These are phyloP conservation scores for Gymnocypris eckloni DNA, from an alignment of 2,797 vertebrate genomes.

Conservation along the genomic window DNA sequence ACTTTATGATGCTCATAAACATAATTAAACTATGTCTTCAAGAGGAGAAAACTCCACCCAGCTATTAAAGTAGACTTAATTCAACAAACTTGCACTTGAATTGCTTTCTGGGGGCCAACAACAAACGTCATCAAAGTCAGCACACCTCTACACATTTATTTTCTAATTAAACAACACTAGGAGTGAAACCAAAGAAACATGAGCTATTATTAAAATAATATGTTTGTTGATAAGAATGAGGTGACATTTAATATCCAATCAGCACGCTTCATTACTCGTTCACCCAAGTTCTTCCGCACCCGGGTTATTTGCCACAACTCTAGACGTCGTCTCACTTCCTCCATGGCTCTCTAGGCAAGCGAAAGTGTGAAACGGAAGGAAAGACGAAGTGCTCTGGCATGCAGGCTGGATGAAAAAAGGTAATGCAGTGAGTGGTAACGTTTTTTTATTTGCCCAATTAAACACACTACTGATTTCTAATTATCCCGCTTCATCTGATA, in stretches of 20 bases:
- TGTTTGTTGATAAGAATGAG: constrained; percentile 32
- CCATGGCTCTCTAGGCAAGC: constrained; percentile 5
- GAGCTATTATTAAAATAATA: constrained; percentile 39
- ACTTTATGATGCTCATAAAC: constrained; percentile 77
- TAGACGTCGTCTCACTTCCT: constrained; percentile 31
- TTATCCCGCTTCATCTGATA: constrained; percentile 69
- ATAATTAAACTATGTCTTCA: constrained; percentile 72
- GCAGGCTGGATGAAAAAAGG: constrained; percentile 36
- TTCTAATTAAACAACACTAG: constrained; percentile 6
- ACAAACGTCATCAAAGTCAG: constrained; percentile 1
- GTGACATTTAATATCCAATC: constrained; percentile 30
- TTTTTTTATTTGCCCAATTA: constrained; percentile 57
- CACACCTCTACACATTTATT: neutral
- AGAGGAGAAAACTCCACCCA: constrained; percentile 65
- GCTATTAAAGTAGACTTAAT: constrained; percentile 21
- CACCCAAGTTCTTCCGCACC: constrained; percentile 14
- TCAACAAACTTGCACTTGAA: constrained; percentile 23
- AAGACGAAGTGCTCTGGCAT: constrained; percentile 9
- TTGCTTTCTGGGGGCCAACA: neutral
- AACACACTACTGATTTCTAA: constrained; percentile 64
- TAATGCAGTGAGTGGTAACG: constrained; percentile 50
- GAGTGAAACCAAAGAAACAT: constrained; percentile 6
- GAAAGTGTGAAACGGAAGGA: constrained; percentile 1
- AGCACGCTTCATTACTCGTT: constrained; percentile 27
- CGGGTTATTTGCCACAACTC: constrained; percentile 11